Conservation (phyloP, 64 coral and sea anemone species). For the Montipora foliosa region DNA sequence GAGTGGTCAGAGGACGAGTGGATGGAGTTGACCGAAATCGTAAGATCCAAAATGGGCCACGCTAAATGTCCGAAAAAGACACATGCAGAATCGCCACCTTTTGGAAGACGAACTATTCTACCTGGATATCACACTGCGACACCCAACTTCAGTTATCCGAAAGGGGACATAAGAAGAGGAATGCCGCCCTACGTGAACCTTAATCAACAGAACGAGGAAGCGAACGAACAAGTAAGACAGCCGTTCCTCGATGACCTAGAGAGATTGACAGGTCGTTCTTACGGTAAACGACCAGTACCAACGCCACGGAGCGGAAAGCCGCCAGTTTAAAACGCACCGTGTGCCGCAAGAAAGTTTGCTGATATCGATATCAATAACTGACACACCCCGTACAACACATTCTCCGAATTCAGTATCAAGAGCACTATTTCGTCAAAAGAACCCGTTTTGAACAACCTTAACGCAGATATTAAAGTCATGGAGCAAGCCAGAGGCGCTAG, state of each 20-base stretch:
- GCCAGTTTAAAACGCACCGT: not conserved
- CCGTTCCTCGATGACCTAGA: not conserved
- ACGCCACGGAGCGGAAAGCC: not conserved
- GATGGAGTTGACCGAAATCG: constrained; percentile 5
- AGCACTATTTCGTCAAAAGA: too few relatives aligned
- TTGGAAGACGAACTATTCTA: not conserved
- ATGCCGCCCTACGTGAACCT: not conserved
- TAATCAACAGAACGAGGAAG: too few relatives aligned
- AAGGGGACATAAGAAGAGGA: not conserved
- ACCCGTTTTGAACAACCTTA: too few relatives aligned
- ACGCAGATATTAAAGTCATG: too few relatives aligned
- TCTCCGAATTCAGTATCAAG: too few relatives aligned
- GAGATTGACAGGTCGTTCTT: not conserved
- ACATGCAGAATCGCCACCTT: not conserved
- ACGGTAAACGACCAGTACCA: constrained; percentile 27
- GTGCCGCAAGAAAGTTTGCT: not conserved
- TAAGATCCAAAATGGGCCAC: not conserved
- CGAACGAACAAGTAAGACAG: not conserved
- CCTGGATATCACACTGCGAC: not conserved
- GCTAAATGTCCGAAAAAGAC: not conserved
- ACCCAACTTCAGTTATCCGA: not conserved
- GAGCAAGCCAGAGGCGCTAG: too few relatives aligned
- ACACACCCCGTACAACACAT: too few relatives aligned
- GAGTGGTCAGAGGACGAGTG: constrained; percentile 16
- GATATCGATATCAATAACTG: too few relatives aligned